Conservation (phyloP, 92 coral and sea anemone species). For the Metridium senile region DNA sequence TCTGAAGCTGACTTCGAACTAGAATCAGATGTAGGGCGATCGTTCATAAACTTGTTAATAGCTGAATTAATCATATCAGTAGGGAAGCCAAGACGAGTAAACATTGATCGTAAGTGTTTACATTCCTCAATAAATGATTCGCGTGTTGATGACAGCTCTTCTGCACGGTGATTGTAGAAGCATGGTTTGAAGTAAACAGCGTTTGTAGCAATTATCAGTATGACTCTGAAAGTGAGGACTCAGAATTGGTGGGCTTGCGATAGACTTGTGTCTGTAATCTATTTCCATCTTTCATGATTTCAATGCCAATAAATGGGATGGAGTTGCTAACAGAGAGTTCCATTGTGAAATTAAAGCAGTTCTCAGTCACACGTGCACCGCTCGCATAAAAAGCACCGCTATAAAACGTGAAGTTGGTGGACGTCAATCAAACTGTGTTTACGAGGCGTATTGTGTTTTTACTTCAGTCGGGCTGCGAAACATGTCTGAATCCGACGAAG, state of each 20-base stretch:
- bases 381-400: too few relatives aligned
- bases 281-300: constrained; percentile 40
- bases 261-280: constrained; percentile 22
- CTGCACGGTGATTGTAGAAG: constrained; percentile 55
- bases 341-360: too few relatives aligned
- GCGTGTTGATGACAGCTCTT: constrained; percentile 50
- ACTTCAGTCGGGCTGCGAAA: too few relatives aligned
- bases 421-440: too few relatives aligned
- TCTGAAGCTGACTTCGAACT: constrained; percentile 37
- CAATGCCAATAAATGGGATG: constrained; percentile 44
- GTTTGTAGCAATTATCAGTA: constrained; percentile 54
- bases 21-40: not conserved
- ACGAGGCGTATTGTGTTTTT: too few relatives aligned
- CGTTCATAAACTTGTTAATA: constrained; percentile 35
- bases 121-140: constrained; percentile 55
- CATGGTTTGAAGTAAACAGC: constrained; percentile 47
- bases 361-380: too few relatives aligned
- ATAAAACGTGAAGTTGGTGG: too few relatives aligned
- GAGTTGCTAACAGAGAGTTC: not conserved
- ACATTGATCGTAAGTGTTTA: constrained; percentile 36
- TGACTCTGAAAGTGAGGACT: constrained; percentile 35
- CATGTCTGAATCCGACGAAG: too few relatives aligned
- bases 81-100: constrained; percentile 41
- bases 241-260: constrained; percentile 20
- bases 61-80: too few relatives aligned